These are phyloP conservation scores for Operophtera brumata DNA, from an alignment of 2,888 invertebrate genomes.

Conservation along the genomic window DNA sequence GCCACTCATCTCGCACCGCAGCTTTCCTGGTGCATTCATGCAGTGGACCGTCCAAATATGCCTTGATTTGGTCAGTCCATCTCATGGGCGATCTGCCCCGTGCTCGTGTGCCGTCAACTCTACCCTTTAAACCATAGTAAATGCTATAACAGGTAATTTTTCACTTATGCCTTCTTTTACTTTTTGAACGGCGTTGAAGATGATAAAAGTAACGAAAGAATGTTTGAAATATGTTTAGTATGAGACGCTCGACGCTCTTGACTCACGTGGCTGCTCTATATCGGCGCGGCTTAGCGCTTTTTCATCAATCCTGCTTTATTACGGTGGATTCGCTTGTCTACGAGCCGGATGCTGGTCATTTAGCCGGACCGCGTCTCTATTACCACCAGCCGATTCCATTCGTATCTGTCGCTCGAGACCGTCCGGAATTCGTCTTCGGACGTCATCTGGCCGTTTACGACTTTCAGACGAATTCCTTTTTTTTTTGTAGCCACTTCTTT, in stretches of 20 bases:
- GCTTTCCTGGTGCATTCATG: too few relatives aligned
- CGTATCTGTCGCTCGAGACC: slow-evolving; percentile 71
- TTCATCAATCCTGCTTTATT: slow-evolving; percentile 82
- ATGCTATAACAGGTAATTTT: too few relatives aligned
- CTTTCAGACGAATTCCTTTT: slow-evolving; percentile 54
- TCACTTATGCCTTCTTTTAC: too few relatives aligned
- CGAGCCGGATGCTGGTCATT: slow-evolving; percentile 75
- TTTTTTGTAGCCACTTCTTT: slow-evolving; percentile 54
- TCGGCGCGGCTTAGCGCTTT: slow-evolving; percentile 83
- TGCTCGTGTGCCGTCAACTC: too few relatives aligned
- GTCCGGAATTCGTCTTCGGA: slow-evolving; percentile 67
- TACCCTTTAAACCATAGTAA: too few relatives aligned
- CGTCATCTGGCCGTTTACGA: slow-evolving; percentile 62
- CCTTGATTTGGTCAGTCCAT: too few relatives aligned
- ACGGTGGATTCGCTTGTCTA: slow-evolving; percentile 77
- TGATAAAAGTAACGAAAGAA: too few relatives aligned
- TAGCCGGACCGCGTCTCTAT: slow-evolving; percentile 75
- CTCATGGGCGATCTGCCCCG: too few relatives aligned
- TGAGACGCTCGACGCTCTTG: slow-evolving; percentile 36
- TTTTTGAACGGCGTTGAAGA: too few relatives aligned
- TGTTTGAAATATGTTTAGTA: background rate
- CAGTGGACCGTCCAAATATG: too few relatives aligned
- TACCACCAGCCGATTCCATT: slow-evolving; percentile 76
- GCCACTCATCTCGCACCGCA: too few relatives aligned
- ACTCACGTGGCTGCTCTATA: slow-evolving; percentile 56